A percentile compares a stretch with the other conserved stretches of the same genome.
phyloP scores from a whole-genome alignment of 2,113 vertebrate species.

The Burhinus bistriatus region DNA sequence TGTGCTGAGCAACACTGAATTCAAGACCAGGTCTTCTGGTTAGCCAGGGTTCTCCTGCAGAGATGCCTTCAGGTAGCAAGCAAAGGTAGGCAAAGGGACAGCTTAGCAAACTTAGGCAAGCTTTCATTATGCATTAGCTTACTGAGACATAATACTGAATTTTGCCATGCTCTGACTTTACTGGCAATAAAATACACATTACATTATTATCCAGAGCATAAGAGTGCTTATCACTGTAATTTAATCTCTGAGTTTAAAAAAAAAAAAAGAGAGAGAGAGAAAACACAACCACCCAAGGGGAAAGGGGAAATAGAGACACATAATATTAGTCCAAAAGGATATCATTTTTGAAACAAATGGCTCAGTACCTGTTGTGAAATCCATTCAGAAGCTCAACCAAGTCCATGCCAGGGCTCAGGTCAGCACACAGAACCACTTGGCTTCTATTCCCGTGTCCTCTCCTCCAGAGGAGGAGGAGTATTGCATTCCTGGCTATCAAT shows the following conservation, averaged over 20 bases:
- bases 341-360: background rate
- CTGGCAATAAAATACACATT: background rate
- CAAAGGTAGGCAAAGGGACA: background rate
- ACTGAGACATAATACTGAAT: background rate
- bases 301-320: background rate
- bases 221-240: background rate
- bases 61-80: background rate
- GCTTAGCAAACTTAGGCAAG: background rate
- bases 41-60: background rate
- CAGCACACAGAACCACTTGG: background rate
- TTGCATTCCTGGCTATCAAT: background rate
- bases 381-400: background rate
- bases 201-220: fast-evolving
- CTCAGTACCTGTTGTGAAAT: background rate
- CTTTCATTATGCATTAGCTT: background rate
- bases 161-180: background rate
- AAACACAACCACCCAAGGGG: background rate
- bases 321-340: background rate
- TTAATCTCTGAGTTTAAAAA: background rate
- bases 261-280: too few species aligned
- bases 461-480: background rate
- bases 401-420: background rate
- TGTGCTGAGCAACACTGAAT: background rate
- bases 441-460: background rate
- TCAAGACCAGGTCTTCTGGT: background rate